Evolutionary conservation across 2,888 invertebrate genomes (phyloP).

Genomic region (Dryocosmus kuriphilus): DNA sequence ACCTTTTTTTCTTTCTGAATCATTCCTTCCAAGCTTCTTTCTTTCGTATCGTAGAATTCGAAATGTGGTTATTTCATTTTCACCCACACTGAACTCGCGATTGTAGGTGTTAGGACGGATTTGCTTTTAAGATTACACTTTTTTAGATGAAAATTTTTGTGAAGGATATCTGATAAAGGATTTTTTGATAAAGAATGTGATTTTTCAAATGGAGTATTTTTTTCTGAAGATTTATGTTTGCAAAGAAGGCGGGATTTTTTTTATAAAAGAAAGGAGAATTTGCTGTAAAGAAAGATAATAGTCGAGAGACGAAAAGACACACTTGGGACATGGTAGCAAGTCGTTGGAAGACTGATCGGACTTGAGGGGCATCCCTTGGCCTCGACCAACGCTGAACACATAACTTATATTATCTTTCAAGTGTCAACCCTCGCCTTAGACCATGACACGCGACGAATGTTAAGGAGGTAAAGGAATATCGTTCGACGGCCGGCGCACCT

Average conservation of each 20-base stretch:
- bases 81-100: neutral
- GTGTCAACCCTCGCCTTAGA: slow-evolving; percentile 59
- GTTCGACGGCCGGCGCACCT: slow-evolving; percentile 24
- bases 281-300: slow-evolving; percentile 14
- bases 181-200: neutral
- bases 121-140: neutral
- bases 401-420: slow-evolving; percentile 72
- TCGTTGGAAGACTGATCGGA: slow-evolving; percentile 73
- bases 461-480: slow-evolving; percentile 33
- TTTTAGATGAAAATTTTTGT: neutral
- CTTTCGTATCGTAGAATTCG: neutral
- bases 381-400: slow-evolving; percentile 73
- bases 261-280: neutral
- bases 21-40: neutral
- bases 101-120: neutral
- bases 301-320: slow-evolving; percentile 48
- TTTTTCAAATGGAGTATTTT: neutral
- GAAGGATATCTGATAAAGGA: neutral
- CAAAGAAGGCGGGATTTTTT: neutral
- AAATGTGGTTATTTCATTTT: neutral
- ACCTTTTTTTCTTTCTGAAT: neutral
- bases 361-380: slow-evolving; percentile 77
- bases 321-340: slow-evolving; percentile 70
- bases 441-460: slow-evolving; percentile 55
- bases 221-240: neutral